Evolutionary conservation across 2,888 invertebrate species (phyloP).

Genomic region (Brachypalpus laphriformis): DNA sequence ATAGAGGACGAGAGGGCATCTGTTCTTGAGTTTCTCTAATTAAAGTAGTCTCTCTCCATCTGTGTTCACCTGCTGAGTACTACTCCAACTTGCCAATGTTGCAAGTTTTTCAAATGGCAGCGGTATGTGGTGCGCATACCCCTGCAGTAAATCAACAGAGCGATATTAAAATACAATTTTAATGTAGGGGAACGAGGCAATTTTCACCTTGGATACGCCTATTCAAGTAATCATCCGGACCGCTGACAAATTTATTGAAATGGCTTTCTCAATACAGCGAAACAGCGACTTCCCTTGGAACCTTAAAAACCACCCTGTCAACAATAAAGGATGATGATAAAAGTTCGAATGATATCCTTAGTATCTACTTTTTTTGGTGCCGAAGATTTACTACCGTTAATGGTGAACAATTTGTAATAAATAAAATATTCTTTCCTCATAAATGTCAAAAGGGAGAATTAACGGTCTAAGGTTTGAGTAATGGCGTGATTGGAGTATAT

Average conservation of each 20-base stretch:
- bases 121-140: background rate
- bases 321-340: conserved; percentile 71
- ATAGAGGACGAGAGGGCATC: conserved; percentile 34
- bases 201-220: conserved; percentile 73
- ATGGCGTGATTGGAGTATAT: conserved; percentile 59
- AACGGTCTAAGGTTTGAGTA: conserved; percentile 64
- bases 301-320: conserved; percentile 64
- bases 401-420: conserved; percentile 74
- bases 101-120: conserved; percentile 29
- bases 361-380: conserved; percentile 14
- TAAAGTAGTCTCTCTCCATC: conserved; percentile 31
- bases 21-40: conserved; percentile 40
- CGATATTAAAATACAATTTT: conserved; percentile 72
- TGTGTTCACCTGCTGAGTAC: conserved; percentile 43
- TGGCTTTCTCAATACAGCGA: conserved; percentile 67
- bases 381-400: conserved; percentile 70
- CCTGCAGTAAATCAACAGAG: conserved; percentile 58
- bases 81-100: conserved; percentile 30
- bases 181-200: conserved; percentile 68
- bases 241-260: conserved; percentile 73
- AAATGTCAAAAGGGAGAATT: conserved; percentile 70
- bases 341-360: conserved; percentile 67
- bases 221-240: conserved; percentile 66
- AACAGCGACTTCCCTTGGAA: conserved; percentile 1
- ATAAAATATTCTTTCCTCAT: conserved; percentile 74